phyloP scores from a whole-genome alignment of 2,797 vertebrate genomes.

The Ficedula albicollis region DNA sequence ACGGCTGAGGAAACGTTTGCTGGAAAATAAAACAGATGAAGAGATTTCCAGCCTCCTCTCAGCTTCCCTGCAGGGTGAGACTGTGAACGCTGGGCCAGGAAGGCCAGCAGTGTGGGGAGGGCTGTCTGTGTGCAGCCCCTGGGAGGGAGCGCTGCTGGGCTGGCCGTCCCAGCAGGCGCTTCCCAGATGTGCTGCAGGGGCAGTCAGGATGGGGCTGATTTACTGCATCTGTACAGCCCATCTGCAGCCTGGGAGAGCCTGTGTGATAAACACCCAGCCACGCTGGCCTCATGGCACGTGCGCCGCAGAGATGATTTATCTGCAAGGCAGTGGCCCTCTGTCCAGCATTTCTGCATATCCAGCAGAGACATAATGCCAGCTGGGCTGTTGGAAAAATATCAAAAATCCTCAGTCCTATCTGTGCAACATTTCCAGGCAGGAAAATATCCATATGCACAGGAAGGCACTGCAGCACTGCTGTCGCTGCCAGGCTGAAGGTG shows the following conservation, averaged over 20 bases:
- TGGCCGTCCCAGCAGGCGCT: slow-evolving; percentile 16
- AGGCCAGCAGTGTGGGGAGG: not conserved
- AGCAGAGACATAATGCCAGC: not conserved
- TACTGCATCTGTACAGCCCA: slow-evolving; percentile 42
- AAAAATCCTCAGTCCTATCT: not conserved
- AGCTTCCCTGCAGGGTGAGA: not conserved
- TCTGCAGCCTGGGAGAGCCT: slow-evolving; percentile 19
- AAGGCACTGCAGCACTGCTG: not conserved
- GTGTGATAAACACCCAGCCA: slow-evolving; percentile 7
- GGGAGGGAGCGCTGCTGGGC: not conserved
- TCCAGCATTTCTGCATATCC: not conserved
- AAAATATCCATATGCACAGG: not conserved
- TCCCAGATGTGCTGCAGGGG: slow-evolving; percentile 51
- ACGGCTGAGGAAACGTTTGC: not conserved
- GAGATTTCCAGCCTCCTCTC: not conserved
- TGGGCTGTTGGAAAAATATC: not conserved
- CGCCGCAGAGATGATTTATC: not conserved
- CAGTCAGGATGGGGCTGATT: slow-evolving; percentile 49
- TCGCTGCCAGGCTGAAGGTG: not conserved
- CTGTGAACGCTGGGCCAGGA: not conserved
- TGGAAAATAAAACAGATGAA: not conserved
- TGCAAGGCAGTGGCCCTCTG: not conserved
- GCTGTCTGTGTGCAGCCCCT: not conserved
- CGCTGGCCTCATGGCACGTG: not conserved
- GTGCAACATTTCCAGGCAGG: not conserved